A percentile compares a stretch with the other conserved stretches of the same genome.
Evolutionary conservation across 2,888 invertebrate species (phyloP).

Genomic region (Liodrosophila aerea): DNA sequence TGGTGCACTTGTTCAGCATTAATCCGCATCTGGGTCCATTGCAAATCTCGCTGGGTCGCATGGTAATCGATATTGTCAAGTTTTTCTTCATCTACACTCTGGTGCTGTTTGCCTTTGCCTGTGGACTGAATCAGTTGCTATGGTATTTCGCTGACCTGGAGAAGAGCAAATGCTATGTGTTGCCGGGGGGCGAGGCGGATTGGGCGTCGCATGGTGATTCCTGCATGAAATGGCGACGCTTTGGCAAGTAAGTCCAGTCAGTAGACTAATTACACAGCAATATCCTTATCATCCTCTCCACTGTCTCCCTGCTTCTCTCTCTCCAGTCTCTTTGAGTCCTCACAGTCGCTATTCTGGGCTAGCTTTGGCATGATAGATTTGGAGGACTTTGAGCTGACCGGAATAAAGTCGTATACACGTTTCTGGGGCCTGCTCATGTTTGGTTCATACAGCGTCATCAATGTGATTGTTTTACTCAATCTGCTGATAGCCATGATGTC

Average conservation of each 20-base stretch:
- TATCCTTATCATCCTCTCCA: conserved; percentile 13
- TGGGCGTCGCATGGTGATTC: conserved; percentile 90
- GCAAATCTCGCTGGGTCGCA: conserved; percentile 94
- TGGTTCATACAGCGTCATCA: conserved; percentile 96
- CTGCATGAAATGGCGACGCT: conserved; percentile 93
- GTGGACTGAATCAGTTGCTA: conserved; percentile 94
- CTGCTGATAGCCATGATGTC: conserved; percentile 99
- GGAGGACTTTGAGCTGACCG: conserved; percentile 92
- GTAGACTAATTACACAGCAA: conserved; percentile 40
- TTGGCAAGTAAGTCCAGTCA: conserved; percentile 87
- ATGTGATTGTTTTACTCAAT: conserved; percentile 95
- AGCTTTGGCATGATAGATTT: conserved; percentile 96
- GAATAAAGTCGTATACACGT: conserved; percentile 94
- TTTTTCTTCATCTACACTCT: conserved; percentile 95
- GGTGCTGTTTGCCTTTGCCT: conserved; percentile 95
- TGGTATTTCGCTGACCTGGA: conserved; percentile 97
- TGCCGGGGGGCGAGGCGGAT: conserved; percentile 88
- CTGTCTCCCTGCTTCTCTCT: background rate
- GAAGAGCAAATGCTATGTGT: conserved; percentile 88
- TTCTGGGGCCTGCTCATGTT: conserved; percentile 98
- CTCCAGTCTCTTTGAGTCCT: conserved; percentile 93
- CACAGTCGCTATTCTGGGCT: conserved; percentile 98
- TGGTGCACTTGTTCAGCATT: conserved; percentile 95
- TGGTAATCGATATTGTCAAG: conserved; percentile 95
- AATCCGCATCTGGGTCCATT: conserved; percentile 96